These are phyloP conservation scores for Andrena hattorfiana DNA, from an alignment of 2,888 invertebrate genomes.

Conservation along the genomic window DNA sequence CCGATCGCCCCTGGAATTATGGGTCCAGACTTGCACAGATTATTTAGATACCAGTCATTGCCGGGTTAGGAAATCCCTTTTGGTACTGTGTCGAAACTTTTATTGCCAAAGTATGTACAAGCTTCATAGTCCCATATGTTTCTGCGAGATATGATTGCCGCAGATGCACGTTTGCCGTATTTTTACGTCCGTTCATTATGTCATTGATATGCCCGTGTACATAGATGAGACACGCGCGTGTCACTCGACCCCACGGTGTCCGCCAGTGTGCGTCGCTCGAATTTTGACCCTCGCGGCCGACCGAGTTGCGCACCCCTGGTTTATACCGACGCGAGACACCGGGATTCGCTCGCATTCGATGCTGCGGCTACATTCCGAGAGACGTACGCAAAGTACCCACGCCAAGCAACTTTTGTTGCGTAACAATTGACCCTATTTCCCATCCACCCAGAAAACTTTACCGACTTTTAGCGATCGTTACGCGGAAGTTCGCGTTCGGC, in stretches of 20 bases:
- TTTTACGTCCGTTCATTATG: slow-evolving; percentile 5
- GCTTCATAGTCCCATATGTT: background rate
- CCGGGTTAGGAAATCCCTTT: background rate
- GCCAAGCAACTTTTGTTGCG: slow-evolving; percentile 72
- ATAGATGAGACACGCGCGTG: background rate
- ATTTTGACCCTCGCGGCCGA: slow-evolving; percentile 31
- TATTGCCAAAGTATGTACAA: background rate
- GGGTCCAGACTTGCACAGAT: too few relatives aligned
- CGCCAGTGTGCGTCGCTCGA: slow-evolving; percentile 19
- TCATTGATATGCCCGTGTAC: background rate
- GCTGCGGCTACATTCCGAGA: slow-evolving; percentile 62
- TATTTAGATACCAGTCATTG: background rate
- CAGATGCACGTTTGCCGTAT: background rate
- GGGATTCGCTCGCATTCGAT: slow-evolving; percentile 60
- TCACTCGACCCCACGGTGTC: background rate
- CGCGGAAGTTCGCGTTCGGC: slow-evolving; percentile 41
- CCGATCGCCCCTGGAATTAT: background rate
- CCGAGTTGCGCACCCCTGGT: slow-evolving; percentile 53
- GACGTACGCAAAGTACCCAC: slow-evolving; percentile 67
- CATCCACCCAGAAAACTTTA: slow-evolving; percentile 65
- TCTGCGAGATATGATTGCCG: background rate
- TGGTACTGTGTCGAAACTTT: background rate
- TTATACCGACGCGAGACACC: slow-evolving; percentile 56
- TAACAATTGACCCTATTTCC: slow-evolving; percentile 72
- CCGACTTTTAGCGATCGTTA: slow-evolving; percentile 52